A percentile compares a stretch with the other conserved stretches of the same genome.
These are phyloP conservation scores for Bugulina stolonifera DNA, from an alignment of 2,888 invertebrate genomes.

Conservation along the genomic window DNA sequence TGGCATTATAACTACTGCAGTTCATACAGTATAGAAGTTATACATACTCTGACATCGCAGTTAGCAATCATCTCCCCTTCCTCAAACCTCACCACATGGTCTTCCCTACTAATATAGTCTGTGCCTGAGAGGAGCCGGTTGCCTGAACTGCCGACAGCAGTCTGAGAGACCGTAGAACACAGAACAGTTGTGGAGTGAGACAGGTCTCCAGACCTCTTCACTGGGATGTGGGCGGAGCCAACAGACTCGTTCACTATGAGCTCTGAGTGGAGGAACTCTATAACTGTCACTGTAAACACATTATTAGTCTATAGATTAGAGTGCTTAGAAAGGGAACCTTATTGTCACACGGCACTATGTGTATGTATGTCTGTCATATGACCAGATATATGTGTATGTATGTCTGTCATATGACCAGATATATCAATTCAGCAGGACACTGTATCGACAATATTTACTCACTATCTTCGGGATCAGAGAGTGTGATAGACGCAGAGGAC, in stretches of 20 bases:
- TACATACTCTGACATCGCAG: constrained; percentile 47
- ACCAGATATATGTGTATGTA: too few relatives aligned
- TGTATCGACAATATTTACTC: too few relatives aligned
- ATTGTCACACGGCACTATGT: too few relatives aligned
- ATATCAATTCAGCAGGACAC: too few relatives aligned
- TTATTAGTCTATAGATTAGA: too few relatives aligned
- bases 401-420: too few relatives aligned
- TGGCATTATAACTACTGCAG: too few relatives aligned
- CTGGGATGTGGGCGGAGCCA: constrained; percentile 35
- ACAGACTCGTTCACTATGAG: constrained; percentile 44
- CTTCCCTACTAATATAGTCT: constrained; percentile 42
- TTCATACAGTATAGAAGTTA: too few relatives aligned
- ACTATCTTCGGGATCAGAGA: constrained; percentile 48
- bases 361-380: too few relatives aligned
- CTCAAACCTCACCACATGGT: constrained; percentile 36
- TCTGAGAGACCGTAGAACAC: constrained; percentile 42
- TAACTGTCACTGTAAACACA: constrained; percentile 43
- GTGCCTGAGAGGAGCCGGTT: constrained; percentile 42
- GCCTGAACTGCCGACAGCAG: constrained; percentile 44
- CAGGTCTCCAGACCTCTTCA: constrained; percentile 44
- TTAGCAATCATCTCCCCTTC: constrained; percentile 38
- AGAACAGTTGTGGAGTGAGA: constrained; percentile 42
- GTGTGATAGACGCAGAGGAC: constrained; percentile 36
- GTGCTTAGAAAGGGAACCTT: too few relatives aligned
- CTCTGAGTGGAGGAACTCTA: constrained; percentile 40